A percentile compares a stretch with the other conserved stretches of the same genome.
Conservation (phyloP, 30 jellyfish, hydroid and myxozoan genomes). For the Aurelia sp. region DNA sequence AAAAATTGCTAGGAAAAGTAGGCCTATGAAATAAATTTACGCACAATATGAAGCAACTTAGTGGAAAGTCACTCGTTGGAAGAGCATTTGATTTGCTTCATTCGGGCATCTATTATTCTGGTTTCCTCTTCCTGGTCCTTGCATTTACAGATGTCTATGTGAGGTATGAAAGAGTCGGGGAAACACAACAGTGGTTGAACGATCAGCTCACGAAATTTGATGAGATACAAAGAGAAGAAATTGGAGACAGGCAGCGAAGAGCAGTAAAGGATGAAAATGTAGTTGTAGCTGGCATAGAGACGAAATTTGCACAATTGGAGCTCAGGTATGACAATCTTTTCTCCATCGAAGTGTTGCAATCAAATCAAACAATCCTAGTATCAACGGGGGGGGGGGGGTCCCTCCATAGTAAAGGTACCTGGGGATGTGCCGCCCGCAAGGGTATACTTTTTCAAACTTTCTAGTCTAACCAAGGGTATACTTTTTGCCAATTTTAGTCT, state of each 20-base stretch:
- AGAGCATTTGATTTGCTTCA: neutral
- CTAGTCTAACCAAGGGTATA: too few relatives aligned
- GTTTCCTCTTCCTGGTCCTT: neutral
- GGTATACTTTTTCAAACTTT: too few relatives aligned
- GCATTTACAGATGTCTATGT: constrained; percentile 11
- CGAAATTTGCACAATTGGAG: neutral
- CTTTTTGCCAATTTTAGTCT: too few relatives aligned
- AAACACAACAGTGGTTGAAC: neutral
- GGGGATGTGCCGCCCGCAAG: too few relatives aligned
- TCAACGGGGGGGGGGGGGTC: too few relatives aligned
- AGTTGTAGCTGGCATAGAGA: neutral
- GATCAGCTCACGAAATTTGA: neutral
- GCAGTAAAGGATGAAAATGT: neutral
- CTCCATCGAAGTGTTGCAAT: too few relatives aligned
- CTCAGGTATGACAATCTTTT: neutral
- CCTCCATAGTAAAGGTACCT: too few relatives aligned
- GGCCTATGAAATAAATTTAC: too few relatives aligned
- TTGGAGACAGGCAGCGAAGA: neutral
- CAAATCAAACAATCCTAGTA: too few relatives aligned
- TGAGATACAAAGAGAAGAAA: neutral
- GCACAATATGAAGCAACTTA: too few relatives aligned
- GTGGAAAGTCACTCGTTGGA: neutral
- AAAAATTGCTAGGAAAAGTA: too few relatives aligned
- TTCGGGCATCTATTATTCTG: neutral
- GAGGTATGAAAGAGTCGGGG: constrained; percentile 6